Evolutionary conservation across 2,888 invertebrate species (phyloP).

Genomic region (Parthenolecanium corni): DNA sequence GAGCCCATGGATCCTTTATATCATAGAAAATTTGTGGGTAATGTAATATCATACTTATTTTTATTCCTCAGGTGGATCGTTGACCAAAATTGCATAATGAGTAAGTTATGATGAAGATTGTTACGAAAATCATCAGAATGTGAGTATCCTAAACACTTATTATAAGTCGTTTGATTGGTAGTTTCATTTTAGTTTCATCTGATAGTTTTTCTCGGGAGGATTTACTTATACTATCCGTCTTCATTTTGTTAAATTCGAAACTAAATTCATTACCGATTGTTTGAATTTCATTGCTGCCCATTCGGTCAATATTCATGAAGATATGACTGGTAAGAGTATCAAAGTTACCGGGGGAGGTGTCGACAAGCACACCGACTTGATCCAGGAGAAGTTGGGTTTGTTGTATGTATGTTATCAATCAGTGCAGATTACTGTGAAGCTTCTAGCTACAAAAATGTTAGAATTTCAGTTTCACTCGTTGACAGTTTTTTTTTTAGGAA

Average conservation of each 20-base stretch:
- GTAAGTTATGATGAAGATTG: constrained; percentile 36
- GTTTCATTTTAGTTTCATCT: neutral
- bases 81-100: constrained; percentile 57
- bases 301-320: constrained; percentile 43
- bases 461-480: too few species aligned
- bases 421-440: neutral
- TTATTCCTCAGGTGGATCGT: constrained; percentile 49
- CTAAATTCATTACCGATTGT: constrained; percentile 53
- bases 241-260: constrained; percentile 60
- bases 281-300: constrained; percentile 52
- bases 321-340: constrained; percentile 48
- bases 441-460: too few species aligned
- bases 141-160: constrained; percentile 11
- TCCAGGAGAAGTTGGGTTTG: constrained; percentile 49
- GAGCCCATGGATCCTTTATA: neutral
- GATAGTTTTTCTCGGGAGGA: constrained; percentile 31
- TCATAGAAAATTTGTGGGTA: neutral
- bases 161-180: neutral
- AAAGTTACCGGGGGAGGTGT: constrained; percentile 59
- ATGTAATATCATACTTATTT: neutral
- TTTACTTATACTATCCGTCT: constrained; percentile 44
- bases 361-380: constrained; percentile 49
- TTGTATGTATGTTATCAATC: constrained; percentile 45
- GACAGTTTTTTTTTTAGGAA: too few species aligned
- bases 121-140: constrained; percentile 29